Percentiles rank a stretch among this genome's conserved stretches.
These are phyloP conservation scores for Syngnathus floridae DNA, from an alignment of 2,113 vertebrate species.

Conservation along the genomic window DNA sequence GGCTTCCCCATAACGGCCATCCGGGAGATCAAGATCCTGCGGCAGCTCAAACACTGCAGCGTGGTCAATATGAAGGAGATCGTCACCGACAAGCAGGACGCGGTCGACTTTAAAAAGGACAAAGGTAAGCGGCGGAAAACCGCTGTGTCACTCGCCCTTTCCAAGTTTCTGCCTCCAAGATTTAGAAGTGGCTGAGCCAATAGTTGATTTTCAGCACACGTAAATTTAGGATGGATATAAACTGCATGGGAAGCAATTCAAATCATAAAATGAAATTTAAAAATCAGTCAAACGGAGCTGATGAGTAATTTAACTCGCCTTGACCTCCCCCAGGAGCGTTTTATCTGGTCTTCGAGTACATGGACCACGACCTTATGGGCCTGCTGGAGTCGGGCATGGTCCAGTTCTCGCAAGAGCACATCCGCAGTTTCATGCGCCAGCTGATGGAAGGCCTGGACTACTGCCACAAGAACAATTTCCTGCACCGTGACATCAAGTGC, in stretches of 20 bases:
- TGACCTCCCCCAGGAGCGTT: conserved; percentile 76
- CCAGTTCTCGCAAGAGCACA: conserved; percentile 95
- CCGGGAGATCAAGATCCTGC: conserved; percentile 93
- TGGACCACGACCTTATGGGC: conserved; percentile 99
- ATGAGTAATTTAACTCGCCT: neutral
- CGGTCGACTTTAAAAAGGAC: conserved; percentile 98
- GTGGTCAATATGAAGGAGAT: conserved; percentile 99
- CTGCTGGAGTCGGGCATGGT: conserved; percentile 95
- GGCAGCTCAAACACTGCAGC: conserved; percentile 93
- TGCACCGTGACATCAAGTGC: conserved; percentile 97
- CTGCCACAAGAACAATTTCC: conserved; percentile 98
- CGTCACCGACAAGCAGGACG: conserved; percentile 97
- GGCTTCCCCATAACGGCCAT: conserved; percentile 98
- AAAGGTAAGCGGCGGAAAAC: conserved; percentile 74
- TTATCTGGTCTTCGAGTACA: conserved; percentile 99
- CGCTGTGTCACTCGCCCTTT: neutral
- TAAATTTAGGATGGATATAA: neutral
- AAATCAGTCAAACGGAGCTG: neutral
- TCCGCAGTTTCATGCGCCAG: conserved; percentile 97
- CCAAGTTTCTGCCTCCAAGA: neutral
- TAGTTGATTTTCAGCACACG: neutral
- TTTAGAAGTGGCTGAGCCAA: neutral
- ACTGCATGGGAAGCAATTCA: neutral
- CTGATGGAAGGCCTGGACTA: conserved; percentile 98
- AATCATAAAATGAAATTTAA: neutral